A percentile compares a stretch with the other conserved stretches of the same genome.
These are phyloP conservation scores for Xanthia togata DNA, from an alignment of 2,888 invertebrate genomes.

Conservation along the genomic window DNA sequence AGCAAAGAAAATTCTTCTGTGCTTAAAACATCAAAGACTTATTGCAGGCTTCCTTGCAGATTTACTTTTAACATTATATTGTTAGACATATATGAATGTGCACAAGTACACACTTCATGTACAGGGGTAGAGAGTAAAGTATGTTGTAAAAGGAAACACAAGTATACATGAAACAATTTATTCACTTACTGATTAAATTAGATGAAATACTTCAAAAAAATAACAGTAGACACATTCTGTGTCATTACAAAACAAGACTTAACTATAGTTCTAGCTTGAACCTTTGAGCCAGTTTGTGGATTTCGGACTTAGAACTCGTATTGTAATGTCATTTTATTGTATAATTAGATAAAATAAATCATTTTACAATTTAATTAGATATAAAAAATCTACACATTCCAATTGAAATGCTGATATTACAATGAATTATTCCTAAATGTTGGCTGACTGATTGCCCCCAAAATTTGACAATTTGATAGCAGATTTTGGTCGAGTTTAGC, in stretches of 20 bases:
- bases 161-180: conserved; percentile 22
- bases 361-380: conserved; percentile 38
- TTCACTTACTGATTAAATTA: conserved; percentile 61
- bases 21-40: conserved; percentile 58
- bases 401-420: conserved; percentile 21
- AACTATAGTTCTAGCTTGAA: conserved; percentile 2
- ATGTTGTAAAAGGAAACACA: conserved; percentile 26
- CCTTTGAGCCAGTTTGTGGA: neutral
- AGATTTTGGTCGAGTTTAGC: conserved; percentile 32
- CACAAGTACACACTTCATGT: conserved; percentile 38
- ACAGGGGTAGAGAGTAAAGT: conserved; percentile 50
- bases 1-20: conserved; percentile 83
- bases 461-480: conserved; percentile 28
- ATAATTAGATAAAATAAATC: conserved; percentile 31
- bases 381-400: conserved; percentile 48
- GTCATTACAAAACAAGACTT: conserved; percentile 3
- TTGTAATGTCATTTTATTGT: conserved; percentile 22
- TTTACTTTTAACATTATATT: conserved; percentile 41
- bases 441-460: conserved; percentile 22
- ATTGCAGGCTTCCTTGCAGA: conserved; percentile 43
- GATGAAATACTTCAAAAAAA: conserved; percentile 42
- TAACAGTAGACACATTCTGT: conserved; percentile 12
- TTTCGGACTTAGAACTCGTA: neutral
- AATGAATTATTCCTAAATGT: conserved; percentile 17
- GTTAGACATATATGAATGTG: conserved; percentile 40